Evolutionary conservation across 2,888 invertebrate genomes (phyloP), one percentile per base, ranked within the genome.

Genomic region (Orthonevra nobilis): DNA sequence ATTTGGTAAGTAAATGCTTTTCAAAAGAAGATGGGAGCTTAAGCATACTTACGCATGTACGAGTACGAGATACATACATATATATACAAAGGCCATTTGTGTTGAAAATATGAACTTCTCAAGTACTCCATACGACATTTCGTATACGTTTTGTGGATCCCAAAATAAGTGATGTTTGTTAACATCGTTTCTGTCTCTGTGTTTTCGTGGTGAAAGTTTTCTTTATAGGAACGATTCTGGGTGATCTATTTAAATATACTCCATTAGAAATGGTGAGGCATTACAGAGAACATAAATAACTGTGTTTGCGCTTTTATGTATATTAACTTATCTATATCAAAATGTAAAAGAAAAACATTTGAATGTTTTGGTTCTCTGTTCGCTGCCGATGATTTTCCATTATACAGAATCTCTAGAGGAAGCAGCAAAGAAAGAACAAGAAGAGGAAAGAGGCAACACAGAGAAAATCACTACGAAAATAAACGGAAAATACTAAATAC

Each of bases 221-320:
- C 61, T 70, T 70, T 70, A 61, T 54, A 61, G 70, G 36, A 52
- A 70, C 70, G 52, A 61, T 70, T 70, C 28, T 61, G 36, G 50
- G 70, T 70, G 70, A 70, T 70, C 61, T 70, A 70, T 70, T 70
- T 70, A 70, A 70, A 61, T 70, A 70, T 54, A 70, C 70, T 61
- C 70, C 61, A 70, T 70, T 70, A 61, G 70, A 70, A 70, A 61
- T 61, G 61, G 52, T 54, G 44, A 52, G 70, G 61, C 52, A 70
- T 70, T 70, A 70, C 70, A 38, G 38, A 38, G 54, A 70, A 61
- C 61, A 70, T 70, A 70, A 70, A 70, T 70, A 70, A 70, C 44
- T 28, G 44, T 61, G 70, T 61, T 61, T 70, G 61, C 44, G 70
- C 42, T 61, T 61, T 70, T 70, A 70, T 61, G 52, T 61, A 61